phyloP scores from a whole-genome alignment of 92 coral and sea anemone genomes.

The Parazoanthus swiftii region DNA sequence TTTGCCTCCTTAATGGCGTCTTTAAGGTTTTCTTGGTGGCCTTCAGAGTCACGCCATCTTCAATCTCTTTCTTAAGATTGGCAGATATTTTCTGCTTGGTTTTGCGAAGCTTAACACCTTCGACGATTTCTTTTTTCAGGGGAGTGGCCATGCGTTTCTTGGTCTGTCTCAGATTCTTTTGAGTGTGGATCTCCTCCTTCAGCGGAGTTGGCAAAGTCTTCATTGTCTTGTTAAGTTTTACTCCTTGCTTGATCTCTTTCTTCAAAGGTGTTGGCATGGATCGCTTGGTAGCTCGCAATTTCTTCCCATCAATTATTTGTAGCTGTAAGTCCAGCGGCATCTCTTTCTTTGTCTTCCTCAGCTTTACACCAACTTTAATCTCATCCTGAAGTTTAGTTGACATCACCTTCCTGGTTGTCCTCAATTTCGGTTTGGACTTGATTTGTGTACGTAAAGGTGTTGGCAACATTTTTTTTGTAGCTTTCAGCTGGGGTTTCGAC shows the following conservation, averaged over 20 bases:
- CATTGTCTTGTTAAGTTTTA: conserved; percentile 57
- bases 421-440: conserved; percentile 56
- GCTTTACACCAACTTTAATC: conserved; percentile 56
- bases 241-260: conserved; percentile 68
- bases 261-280: conserved; percentile 66
- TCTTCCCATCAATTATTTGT: conserved; percentile 64
- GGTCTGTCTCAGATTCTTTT: conserved; percentile 56
- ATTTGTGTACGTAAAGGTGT: conserved; percentile 70
- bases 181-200: conserved; percentile 55
- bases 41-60: conserved; percentile 49
- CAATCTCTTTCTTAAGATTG: conserved; percentile 54
- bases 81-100: conserved; percentile 46
- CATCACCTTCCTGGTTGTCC: conserved; percentile 66
- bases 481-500: conserved; percentile 48
- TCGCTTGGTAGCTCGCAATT: conserved; percentile 64
- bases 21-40: conserved; percentile 56
- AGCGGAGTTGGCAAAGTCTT: conserved; percentile 69
- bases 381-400: conserved; percentile 57
- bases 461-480: conserved; percentile 67
- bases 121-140: conserved; percentile 47
- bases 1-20: conserved; percentile 66
- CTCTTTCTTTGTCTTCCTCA: conserved; percentile 58
- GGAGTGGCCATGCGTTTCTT: conserved; percentile 69
- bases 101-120: conserved; percentile 43
- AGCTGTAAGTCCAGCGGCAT: conserved; percentile 62